Evolutionary conservation across 2,113 vertebrate species (phyloP), one percentile per base, ranked within the genome.

Genomic region (Crotalus helleri): DNA sequence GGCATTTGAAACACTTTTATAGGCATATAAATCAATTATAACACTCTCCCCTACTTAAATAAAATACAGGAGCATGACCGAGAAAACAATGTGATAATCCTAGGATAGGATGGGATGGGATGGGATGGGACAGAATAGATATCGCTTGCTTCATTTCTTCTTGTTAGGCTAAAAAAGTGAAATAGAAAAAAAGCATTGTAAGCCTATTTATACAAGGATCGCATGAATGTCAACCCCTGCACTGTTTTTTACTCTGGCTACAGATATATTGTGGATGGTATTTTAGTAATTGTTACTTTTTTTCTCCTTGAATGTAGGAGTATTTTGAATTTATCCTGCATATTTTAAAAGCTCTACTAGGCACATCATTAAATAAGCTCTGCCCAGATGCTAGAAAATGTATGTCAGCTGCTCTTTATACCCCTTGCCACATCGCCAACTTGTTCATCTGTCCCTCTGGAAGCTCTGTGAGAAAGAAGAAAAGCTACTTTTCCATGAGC

Each of bases 361-460:
- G 96, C 96, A 95, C 92, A 89, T 94, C 92, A 92, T 94, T 97
- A 95, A 95, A 95, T 96, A 96, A 97, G 94, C 96, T 96, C 94
- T 97, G 94, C 95, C 97, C 97, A 97, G 96, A 97, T 96, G 95
- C 95, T 95, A 96, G 95, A 95, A 96, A 97, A 96, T 97, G 94
- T 94, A 95, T 91, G 95, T 97, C 96, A 97, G 96, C 96, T 97
- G 96, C 96, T 97, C 96, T 96, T 97, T 97, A 95, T 97, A 95
- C 96, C 94, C 96, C 95, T 96, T 94, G 95, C 95, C 95, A 93
- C 90, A 91, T 93, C 95, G 96, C 92, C 96, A 97, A 96, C 88
- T 95, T 97, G 95, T 96, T 97, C 96, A 97, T 97, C 95, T 97
- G 96, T 96, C 96, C 96, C 96, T 97, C 96, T 97, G 97, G 96